Evolutionary conservation across 1,140 invertebrate genomes (phyloP), one percentile per base, ranked within the genome.

Genomic region (Nebria ingens): DNA sequence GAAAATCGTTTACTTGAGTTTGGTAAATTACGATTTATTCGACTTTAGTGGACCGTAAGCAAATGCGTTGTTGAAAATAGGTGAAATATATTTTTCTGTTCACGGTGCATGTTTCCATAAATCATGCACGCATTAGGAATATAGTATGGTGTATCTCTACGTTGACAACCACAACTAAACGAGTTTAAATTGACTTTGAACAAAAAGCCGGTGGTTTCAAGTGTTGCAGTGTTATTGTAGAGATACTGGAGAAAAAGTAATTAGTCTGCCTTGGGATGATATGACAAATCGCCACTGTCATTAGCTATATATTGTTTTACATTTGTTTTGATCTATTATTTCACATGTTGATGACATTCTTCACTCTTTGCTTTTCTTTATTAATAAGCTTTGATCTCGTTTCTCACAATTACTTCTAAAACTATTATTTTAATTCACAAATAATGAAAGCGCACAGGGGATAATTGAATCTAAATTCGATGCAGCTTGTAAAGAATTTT

Each of bases 141-240:
- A 17, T 17, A 3, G 15, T 17, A 6, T 17, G 17, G 17, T 12
- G 6, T 11, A 12, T 3, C 40, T 6, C 40, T n/a, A 45, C 40
- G 40, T 45, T 45, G 40, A 45, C 40, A 45, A 45, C 40, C 40
- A 45, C 17, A 29, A 6, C 15, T 11, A 45, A 45, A 45, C 40
- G 40, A 45, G 40, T 45, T 45, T 45, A 45, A 45, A 45, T 45
- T 45, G 15, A 45, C 40, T 45, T 45, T 45, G 40, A 45, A 45
- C 40, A 45, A 45, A 45, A 45, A 45, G 15, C 40, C 40, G 3
- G 40, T 45, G 40, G n/a, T n/a, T n/a, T n/a, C 40, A 4, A 34
- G 25, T 34, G 25, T n/a, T n/a, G n/a, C 25, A 34, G 25, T 34
- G 25, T n/a, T 34, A n/a, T 34, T 34, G 25, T n/a, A 34, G n/a